Evolutionary conservation across 1,140 invertebrate species (phyloP).

Genomic region (Armadillidium nasatum): DNA sequence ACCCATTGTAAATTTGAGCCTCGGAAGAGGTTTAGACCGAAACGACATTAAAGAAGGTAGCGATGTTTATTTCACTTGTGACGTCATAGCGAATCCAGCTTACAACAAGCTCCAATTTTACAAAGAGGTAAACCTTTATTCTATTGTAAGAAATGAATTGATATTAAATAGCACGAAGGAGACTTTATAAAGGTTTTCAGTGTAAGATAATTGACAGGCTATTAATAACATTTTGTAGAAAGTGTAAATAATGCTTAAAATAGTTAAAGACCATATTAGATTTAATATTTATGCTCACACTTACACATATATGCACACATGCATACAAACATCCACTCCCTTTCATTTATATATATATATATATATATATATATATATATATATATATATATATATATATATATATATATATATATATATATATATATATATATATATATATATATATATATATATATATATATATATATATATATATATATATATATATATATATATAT

Average conservation of each 20-base stretch:
- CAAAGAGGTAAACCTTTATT: slow-evolving; percentile 66
- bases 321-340: no score
- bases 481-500: no score
- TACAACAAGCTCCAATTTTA: slow-evolving; percentile 86
- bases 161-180: no score
- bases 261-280: no score
- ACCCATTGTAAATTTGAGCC: slow-evolving; percentile 18
- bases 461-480: no score
- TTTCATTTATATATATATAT: slow-evolving; percentile 15
- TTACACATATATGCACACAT: neutral
- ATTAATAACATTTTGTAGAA: no score
- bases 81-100: slow-evolving; percentile 73
- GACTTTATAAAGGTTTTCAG: no score
- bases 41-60: slow-evolving; percentile 67
- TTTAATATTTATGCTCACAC: neutral
- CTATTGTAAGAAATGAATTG: no score
- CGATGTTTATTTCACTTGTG: slow-evolving; percentile 87
- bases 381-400: slow-evolving; percentile 15
- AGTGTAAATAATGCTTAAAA: neutral
- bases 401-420: neutral
- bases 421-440: no score
- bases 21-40: slow-evolving; percentile 22
- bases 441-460: no score
- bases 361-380: slow-evolving; percentile 14
- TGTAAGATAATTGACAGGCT: no score